Conservation (phyloP, 2,797 vertebrate species). For the Botia almorhae region DNA sequence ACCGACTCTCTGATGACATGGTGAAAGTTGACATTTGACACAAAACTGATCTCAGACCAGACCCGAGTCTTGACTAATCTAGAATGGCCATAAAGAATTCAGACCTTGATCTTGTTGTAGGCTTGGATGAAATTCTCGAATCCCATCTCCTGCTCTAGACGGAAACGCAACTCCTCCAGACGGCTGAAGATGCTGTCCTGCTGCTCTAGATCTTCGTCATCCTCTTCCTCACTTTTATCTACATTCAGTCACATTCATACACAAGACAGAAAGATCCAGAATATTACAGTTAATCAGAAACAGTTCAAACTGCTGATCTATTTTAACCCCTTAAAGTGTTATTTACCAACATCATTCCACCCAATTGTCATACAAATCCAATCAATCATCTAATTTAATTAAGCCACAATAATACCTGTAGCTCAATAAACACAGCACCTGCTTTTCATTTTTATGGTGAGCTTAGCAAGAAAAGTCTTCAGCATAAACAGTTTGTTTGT, state of each 20-base stretch:
- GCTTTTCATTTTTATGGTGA: neutral
- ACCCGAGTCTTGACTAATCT: neutral
- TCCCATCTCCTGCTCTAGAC: conserved; percentile 94
- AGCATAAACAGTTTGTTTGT: neutral
- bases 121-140: conserved; percentile 96
- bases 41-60: neutral
- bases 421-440: conserved; percentile 4
- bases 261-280: neutral
- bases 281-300: neutral
- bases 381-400: conserved; percentile 14
- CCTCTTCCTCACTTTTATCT: conserved; percentile 92
- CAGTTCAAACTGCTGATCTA: neutral
- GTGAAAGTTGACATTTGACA: conserved; percentile 33
- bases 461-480: neutral
- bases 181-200: conserved; percentile 96
- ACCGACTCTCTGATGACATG: neutral
- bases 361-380: neutral
- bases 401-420: neutral
- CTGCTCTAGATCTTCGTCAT: conserved; percentile 81
- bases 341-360: neutral
- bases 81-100: neutral
- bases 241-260: conserved; percentile 19
- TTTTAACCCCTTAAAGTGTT: neutral
- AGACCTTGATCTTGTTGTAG: conserved; percentile 97
- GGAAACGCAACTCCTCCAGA: conserved; percentile 91